These are phyloP conservation scores for Smutsia gigantea DNA, from an alignment of 2,797 vertebrate genomes.

Conservation along the genomic window DNA sequence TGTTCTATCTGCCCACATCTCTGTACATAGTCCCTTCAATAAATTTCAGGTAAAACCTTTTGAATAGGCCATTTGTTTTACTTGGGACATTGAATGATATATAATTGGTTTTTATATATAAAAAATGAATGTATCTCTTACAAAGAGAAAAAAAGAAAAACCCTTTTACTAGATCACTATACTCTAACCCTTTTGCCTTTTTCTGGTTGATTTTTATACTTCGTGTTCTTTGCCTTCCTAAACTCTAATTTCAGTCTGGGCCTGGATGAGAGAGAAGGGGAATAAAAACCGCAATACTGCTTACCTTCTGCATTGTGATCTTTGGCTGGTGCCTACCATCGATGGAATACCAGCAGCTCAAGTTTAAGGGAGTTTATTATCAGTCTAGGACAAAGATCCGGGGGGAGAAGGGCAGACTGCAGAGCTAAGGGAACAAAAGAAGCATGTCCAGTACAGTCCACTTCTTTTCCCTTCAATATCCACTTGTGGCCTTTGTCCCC, in stretches of 20 bases:
- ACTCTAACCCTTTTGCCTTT: background rate
- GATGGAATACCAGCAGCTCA: background rate
- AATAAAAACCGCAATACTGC: background rate
- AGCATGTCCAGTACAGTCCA: background rate
- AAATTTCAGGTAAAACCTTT: conserved; percentile 4
- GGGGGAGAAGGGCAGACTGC: background rate
- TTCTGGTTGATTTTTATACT: background rate
- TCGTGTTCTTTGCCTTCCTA: background rate
- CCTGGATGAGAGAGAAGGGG: background rate
- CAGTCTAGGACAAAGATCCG: background rate
- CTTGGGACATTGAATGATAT: background rate
- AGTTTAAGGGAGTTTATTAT: background rate
- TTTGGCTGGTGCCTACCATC: background rate
- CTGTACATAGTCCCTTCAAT: background rate
- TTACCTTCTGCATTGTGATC: background rate
- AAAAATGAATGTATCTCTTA: background rate
- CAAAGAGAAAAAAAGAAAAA: background rate
- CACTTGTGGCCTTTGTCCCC: background rate
- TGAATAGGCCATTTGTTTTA: background rate
- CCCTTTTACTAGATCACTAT: background rate
- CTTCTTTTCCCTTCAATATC: background rate
- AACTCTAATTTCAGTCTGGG: background rate
- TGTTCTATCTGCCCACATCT: background rate
- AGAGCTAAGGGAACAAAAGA: background rate
- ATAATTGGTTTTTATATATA: background rate